Base-by-base conservation (phyloP, 2,797 vertebrate genomes). In the Bovichtus variegatus region DNA sequence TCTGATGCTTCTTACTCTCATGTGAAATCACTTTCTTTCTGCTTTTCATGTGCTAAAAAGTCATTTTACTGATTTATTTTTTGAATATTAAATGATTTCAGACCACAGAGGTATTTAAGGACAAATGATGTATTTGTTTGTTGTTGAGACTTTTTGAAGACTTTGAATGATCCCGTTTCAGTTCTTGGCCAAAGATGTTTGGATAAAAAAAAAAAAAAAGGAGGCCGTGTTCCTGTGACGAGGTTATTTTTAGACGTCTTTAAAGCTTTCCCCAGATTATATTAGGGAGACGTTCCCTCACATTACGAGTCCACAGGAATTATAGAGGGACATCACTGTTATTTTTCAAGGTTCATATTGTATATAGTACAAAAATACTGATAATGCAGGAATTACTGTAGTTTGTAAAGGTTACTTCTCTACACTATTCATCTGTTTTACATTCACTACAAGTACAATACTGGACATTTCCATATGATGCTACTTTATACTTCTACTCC, bases 171-270 rank as follows among this genome's bases (percentile, higher is more conserved):
- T 81, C 50, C 44, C 12, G 66, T 59, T 83, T 38, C 21, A 10
- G 49, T 64, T 71, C 38, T 18, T 62, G n/a, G 34, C 9, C 23
- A 29, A 69, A 86, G 40, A 57, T 31, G 59, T 65, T 64, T 61
- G 76, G 65, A 74, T 59, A 40, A 74, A 67, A 61, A 74, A 53
- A 71, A 53, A 71, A 60, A 60, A 74, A 55, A 23, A 66, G 34
- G 59, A 74, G 59, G 5, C 41, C 5, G 47, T 10, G 53, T 62
- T 73, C 67, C 41, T 9, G 61, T 46, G 54, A 66, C 49, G 8
- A 43, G 62, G 78, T 80, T 85, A 87, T 85, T 85, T 83, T 83
- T 87, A 85, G 78, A 78, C 7, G 59, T 31, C 80, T 43, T 71
- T 71, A 49, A 70, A 71, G 41, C 25, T 36, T 78, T 78, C 57